Percentiles rank a stretch among this genome's conserved stretches.
Conservation (phyloP, 2,888 invertebrate genomes). For the Drosophila neutralis region DNA sequence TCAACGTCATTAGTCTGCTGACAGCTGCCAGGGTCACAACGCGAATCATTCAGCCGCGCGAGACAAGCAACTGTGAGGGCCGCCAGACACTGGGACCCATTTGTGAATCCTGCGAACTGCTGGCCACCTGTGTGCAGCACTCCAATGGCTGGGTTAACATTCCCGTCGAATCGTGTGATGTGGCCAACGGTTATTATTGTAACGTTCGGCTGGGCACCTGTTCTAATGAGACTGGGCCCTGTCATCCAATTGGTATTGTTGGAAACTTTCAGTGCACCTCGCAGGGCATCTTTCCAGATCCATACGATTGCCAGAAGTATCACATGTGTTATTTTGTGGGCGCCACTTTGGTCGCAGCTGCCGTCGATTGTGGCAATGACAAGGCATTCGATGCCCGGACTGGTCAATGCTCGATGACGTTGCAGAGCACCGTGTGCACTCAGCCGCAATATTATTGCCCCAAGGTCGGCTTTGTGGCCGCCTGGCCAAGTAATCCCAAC, state of each 20-base stretch:
- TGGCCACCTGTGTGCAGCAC: conserved; percentile 83
- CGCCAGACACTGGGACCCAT: conserved; percentile 82
- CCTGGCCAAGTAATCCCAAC: conserved; percentile 83
- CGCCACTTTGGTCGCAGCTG: conserved; percentile 82
- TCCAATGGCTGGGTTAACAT: conserved; percentile 83
- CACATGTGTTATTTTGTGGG: conserved; percentile 84
- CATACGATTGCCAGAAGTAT: conserved; percentile 84
- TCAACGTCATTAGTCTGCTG: conserved; percentile 36
- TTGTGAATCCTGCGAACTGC: conserved; percentile 83
- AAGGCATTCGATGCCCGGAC: conserved; percentile 82
- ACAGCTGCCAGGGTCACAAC: conserved; percentile 47
- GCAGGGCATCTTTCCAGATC: conserved; percentile 84
- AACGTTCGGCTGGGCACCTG: conserved; percentile 80
- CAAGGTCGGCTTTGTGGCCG: conserved; percentile 79
- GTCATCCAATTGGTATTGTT: conserved; percentile 84
- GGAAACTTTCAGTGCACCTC: conserved; percentile 84
- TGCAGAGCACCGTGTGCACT: conserved; percentile 74
- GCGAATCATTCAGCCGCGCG: conserved; percentile 74
- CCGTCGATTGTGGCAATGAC: conserved; percentile 82
- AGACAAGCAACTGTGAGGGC: conserved; percentile 81
- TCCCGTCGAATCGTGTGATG: conserved; percentile 83
- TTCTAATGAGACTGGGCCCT: conserved; percentile 83
- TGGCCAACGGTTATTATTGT: conserved; percentile 82
- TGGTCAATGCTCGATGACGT: conserved; percentile 81
- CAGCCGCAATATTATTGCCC: conserved; percentile 80